Percentiles rank a stretch among this genome's conserved stretches.
Evolutionary conservation across 2,113 vertebrate genomes (phyloP).

Genomic region (Dasyornis broadbenti): DNA sequence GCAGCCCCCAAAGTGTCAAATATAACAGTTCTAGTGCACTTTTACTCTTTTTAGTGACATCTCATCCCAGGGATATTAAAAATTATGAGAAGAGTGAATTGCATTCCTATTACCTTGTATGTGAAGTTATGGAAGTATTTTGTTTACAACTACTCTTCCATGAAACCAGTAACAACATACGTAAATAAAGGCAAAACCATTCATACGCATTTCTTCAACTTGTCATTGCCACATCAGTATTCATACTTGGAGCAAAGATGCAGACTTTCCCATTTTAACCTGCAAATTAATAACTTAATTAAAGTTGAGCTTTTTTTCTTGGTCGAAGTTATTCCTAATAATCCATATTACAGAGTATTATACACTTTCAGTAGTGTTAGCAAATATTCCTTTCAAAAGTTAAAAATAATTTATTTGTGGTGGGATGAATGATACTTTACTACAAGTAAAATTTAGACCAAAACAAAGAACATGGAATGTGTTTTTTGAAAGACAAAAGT

Average conservation of each 20-base stretch:
- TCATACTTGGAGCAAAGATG: not conserved
- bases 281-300: not conserved
- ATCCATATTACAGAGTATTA: not conserved
- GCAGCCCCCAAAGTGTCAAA: not conserved
- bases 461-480: not conserved
- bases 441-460: not conserved
- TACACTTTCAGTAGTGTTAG: not conserved
- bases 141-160: not conserved
- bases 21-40: not conserved
- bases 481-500: not conserved
- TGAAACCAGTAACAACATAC: not conserved
- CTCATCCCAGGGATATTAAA: not conserved
- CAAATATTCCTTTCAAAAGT: not conserved
- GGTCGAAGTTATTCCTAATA: not conserved
- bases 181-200: not conserved
- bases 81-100: not conserved
- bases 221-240: not conserved
- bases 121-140: not conserved
- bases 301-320: not conserved
- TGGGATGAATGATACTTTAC: not conserved
- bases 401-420: not conserved
- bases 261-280: not conserved
- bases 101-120: not conserved
- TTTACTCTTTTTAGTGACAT: not conserved
- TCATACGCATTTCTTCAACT: not conserved